Conservation (phyloP, 2,797 vertebrate species). For the Naso thynnoides region DNA sequence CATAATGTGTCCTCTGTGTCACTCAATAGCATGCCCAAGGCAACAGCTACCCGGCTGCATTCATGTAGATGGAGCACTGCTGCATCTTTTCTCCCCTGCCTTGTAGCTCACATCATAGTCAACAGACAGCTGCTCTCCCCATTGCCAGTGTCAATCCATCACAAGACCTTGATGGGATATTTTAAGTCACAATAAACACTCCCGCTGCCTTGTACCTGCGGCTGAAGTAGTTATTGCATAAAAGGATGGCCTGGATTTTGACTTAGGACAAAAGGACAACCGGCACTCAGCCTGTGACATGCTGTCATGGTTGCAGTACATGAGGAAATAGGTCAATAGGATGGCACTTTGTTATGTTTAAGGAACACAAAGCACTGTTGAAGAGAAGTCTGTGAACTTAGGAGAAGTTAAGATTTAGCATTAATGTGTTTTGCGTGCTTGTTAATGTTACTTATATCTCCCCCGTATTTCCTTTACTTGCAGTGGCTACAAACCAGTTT, state of each 20-base stretch:
- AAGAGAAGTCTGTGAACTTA: conserved; percentile 1
- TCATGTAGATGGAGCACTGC: conserved; percentile 60
- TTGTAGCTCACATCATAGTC: conserved; percentile 52
- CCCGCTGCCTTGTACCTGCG: conserved; percentile 37
- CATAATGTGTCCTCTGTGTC: conserved; percentile 65
- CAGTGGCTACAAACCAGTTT: not conserved
- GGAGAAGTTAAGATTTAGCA: not conserved
- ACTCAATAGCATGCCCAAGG: conserved; percentile 69
- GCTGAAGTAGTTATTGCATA: conserved; percentile 48
- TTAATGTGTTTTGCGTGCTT: not conserved
- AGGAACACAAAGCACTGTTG: conserved; percentile 14
- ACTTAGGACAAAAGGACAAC: conserved; percentile 48
- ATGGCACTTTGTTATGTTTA: conserved; percentile 16
- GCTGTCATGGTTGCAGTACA: conserved; percentile 11
- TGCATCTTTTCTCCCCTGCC: conserved; percentile 39
- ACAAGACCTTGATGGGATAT: conserved; percentile 66
- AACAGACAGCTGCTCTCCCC: conserved; percentile 51
- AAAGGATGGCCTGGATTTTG: conserved; percentile 60
- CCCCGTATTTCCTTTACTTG: not conserved
- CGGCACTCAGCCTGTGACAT: conserved; percentile 14
- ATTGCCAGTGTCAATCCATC: conserved; percentile 59
- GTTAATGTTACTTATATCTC: not conserved
- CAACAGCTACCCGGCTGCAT: conserved; percentile 58
- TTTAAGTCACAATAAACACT: conserved; percentile 66
- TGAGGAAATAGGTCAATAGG: conserved; percentile 51